phyloP scores from a whole-genome alignment of 2,113 vertebrate species.

The Eira barbara region DNA sequence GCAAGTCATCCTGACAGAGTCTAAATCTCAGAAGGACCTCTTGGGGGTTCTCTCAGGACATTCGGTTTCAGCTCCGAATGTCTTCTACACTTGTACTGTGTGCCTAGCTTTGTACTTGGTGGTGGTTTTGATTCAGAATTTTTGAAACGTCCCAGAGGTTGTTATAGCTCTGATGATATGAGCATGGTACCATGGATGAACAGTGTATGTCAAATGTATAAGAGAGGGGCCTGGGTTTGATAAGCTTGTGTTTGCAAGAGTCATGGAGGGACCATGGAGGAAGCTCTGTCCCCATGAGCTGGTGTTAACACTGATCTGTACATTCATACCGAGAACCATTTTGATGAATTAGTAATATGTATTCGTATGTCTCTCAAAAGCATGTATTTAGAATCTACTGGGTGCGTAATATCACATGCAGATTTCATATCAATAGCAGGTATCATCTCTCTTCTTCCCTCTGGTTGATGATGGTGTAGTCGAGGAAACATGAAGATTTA shows the following conservation, averaged over 20 bases:
- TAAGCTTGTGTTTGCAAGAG: background rate
- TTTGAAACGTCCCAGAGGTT: background rate
- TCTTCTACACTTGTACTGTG: background rate
- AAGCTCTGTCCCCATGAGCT: background rate
- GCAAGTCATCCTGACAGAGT: background rate
- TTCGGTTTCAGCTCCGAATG: background rate
- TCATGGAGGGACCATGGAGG: background rate
- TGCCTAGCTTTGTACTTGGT: background rate
- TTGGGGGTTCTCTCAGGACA: background rate
- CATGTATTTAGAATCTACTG: background rate
- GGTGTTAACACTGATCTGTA: background rate
- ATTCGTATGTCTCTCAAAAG: background rate
- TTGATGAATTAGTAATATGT: background rate
- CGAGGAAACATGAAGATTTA: background rate
- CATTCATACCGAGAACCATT: background rate
- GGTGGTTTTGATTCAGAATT: background rate
- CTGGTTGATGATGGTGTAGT: background rate
- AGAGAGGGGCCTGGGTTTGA: background rate
- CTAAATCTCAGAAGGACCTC: background rate
- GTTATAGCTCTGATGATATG: background rate
- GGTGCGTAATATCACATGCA: background rate
- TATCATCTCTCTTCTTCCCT: background rate
- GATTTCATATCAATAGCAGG: background rate
- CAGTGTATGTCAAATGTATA: background rate
- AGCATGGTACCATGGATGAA: background rate